Conservation (phyloP, 2,797 vertebrate genomes). For the Arnoldichthys spilopterus region DNA sequence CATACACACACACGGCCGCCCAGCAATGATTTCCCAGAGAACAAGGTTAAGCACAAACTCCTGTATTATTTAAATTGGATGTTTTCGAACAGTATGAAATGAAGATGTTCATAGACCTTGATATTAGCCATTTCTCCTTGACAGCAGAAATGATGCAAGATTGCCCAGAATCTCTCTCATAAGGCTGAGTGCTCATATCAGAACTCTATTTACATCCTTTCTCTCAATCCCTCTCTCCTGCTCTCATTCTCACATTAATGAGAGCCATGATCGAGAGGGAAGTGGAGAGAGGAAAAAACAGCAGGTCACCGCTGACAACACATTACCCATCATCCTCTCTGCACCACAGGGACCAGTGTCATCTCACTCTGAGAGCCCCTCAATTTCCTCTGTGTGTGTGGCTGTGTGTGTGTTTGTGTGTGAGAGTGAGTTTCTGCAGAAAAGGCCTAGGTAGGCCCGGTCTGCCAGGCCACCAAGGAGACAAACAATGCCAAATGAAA, state of each 20-base stretch:
- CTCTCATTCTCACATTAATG: constrained; percentile 28
- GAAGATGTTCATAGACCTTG: constrained; percentile 25
- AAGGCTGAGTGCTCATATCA: constrained; percentile 18
- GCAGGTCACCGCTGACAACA: constrained; percentile 33
- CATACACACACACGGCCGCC: background rate
- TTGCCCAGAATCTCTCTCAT: constrained; percentile 21
- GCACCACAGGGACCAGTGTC: constrained; percentile 41
- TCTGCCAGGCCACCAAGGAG: background rate
- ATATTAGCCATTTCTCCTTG: constrained; percentile 28
- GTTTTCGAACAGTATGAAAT: constrained; percentile 2
- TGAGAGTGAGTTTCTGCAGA: background rate
- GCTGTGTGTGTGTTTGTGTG: constrained; percentile 2
- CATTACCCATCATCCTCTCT: constrained; percentile 48
- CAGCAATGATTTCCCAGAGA: constrained; percentile 3
- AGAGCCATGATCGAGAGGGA: constrained; percentile 12
- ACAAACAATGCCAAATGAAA: constrained; percentile 15
- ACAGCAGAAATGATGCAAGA: constrained; percentile 38
- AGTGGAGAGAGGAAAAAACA: constrained; percentile 35
- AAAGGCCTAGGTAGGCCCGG: background rate
- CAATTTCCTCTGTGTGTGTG: constrained; percentile 32
- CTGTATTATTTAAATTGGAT: constrained; percentile 5
- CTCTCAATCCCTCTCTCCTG: constrained; percentile 9
- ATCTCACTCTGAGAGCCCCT: constrained; percentile 30
- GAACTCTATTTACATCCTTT: constrained; percentile 13
- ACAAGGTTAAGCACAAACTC: constrained; percentile 4